Evolutionary conservation across 2,113 vertebrate genomes (phyloP).

Genomic region (Myrmecobius fasciatus): DNA sequence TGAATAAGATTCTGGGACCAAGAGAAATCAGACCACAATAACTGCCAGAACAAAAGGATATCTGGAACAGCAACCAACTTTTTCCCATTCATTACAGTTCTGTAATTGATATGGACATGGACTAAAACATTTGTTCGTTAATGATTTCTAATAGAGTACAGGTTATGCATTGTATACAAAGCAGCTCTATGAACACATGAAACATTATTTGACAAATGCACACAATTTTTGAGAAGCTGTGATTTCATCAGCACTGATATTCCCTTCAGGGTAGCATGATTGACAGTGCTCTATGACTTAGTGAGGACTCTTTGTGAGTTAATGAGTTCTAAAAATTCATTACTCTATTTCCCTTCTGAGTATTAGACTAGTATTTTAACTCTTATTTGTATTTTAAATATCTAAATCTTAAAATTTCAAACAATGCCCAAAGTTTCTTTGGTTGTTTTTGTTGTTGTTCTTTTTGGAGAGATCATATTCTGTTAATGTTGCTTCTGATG

Average conservation of each 20-base stretch:
- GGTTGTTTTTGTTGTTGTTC: too few species aligned
- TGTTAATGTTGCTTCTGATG: neutral
- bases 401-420: neutral
- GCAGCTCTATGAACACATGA: neutral
- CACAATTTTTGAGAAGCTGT: neutral
- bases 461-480: neutral
- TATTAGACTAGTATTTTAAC: neutral
- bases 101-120: neutral
- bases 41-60: neutral
- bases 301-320: too few species aligned
- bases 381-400: too few species aligned
- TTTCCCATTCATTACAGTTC: neutral
- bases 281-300: neutral
- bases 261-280: neutral
- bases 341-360: neutral
- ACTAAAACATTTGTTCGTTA: neutral
- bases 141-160: neutral
- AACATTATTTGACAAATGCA: neutral
- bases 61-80: neutral
- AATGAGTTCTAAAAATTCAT: too few species aligned
- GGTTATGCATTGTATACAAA: neutral
- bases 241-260: neutral
- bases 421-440: neutral
- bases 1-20: constrained; percentile 19
- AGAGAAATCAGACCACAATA: constrained; percentile 18